Evolutionary conservation across 1,140 invertebrate genomes (phyloP).

Genomic region (Diploscapter pachys): DNA sequence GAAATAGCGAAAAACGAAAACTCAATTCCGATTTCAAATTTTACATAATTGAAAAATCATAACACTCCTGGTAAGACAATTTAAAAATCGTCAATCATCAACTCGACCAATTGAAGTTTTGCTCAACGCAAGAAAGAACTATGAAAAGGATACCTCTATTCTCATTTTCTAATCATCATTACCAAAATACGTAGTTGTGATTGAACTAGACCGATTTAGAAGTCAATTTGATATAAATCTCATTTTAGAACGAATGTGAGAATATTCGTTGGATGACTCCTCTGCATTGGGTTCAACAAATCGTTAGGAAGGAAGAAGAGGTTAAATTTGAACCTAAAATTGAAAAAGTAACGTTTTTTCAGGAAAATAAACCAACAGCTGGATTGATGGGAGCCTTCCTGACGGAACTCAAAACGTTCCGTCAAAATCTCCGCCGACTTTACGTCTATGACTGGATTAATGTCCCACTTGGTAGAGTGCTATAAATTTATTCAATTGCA

Average conservation of each 20-base stretch:
- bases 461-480: constrained; percentile 16
- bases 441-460: constrained; percentile 33
- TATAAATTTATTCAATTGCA: too few species aligned
- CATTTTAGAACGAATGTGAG: constrained; percentile 15
- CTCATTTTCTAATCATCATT: not conserved
- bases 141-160: too few species aligned
- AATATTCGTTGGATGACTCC: constrained; percentile 28
- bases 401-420: constrained; percentile 22
- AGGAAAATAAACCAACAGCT: constrained; percentile 31
- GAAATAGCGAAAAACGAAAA: too few species aligned
- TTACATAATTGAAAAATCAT: too few species aligned
- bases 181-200: not conserved
- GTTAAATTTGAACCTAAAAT: constrained; percentile 2
- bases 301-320: constrained; percentile 22
- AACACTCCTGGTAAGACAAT: too few species aligned
- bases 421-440: constrained; percentile 21
- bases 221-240: too few species aligned
- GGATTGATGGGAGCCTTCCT: constrained; percentile 19
- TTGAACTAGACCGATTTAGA: too few species aligned
- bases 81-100: too few species aligned
- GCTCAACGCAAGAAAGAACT: too few species aligned
- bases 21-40: too few species aligned
- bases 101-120: too few species aligned
- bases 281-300: constrained; percentile 30
- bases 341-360: not conserved